Evolutionary conservation across 2,888 invertebrate species (phyloP), one percentile per base, ranked within the genome.

Genomic region (Drosophila parthenogenetica): DNA sequence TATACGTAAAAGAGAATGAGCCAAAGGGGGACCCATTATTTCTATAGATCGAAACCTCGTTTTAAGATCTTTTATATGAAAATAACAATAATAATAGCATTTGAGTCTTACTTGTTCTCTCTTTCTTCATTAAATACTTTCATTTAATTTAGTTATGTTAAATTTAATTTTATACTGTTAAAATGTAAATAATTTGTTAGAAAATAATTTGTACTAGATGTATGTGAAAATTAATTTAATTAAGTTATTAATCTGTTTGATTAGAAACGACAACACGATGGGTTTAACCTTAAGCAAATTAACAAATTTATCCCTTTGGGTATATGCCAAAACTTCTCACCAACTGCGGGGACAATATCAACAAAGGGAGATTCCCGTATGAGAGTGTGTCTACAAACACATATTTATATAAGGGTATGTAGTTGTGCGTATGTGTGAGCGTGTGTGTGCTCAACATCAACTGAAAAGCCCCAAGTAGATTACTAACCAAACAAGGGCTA

Each of bases 221-320:
- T 29, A 2, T 29, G 8, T 8, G 29, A 8, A 22, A 11, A 17
- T 46, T 25, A n/a, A 40, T 49, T 37, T 45, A 61, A 63, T 62
- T 45, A 50, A 50, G 43, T 48, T 65, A 57, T 64, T 58, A 62
- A 65, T 65, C 62, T 57, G 35, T 59, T 39, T 46, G 29, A 51
- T 42, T 51, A 35, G 32, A 58, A 43, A 49, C 35, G 37, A 59
- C 29, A 68, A 39, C 68, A 40, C 29, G 59, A 59, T 53, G 69
- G 43, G 71, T 68, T 48, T 37, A 59, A 66, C 65, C 77, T 80
- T 81, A 77, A 82, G 73, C 81, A 85, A 85, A 86, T 85, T 85
- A 86, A 81, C 81, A 76, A 82, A 82, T 81, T 74, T 75, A 77
- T 71, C 75, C 87, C 75, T 73, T 67, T 54, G 83, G 79, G 69